phyloP scores from a whole-genome alignment of 2,888 invertebrate species.

The Patella caerulea region DNA sequence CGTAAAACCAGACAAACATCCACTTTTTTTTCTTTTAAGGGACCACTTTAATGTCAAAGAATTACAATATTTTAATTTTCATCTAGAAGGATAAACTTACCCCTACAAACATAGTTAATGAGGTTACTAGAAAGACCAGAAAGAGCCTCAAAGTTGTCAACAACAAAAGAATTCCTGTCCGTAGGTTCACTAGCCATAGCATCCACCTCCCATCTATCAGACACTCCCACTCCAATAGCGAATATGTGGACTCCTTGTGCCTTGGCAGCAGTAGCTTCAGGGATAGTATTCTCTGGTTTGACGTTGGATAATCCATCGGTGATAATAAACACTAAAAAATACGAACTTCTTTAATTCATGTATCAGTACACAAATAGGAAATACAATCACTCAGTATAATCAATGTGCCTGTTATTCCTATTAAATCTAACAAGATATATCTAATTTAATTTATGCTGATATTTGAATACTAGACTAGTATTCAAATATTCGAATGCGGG shows the following conservation, averaged over 20 bases:
- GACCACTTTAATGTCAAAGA: no score
- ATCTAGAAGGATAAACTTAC: conserved; percentile 31
- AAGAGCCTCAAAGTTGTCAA: conserved; percentile 52
- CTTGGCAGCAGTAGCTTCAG: conserved; percentile 53
- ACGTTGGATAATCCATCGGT: conserved; percentile 67
- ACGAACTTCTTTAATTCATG: not conserved
- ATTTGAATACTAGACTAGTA: no score
- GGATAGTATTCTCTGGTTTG: conserved; percentile 55
- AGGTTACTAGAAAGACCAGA: conserved; percentile 51
- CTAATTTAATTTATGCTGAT: no score
- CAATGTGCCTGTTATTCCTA: no score
- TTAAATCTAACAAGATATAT: no score
- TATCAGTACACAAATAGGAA: not conserved
- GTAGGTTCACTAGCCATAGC: conserved; percentile 55
- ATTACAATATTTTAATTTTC: no score
- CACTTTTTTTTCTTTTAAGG: no score
- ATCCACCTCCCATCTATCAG: conserved; percentile 51
- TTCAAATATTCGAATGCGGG: no score
- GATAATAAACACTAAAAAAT: conserved; percentile 57
- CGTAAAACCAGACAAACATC: no score
- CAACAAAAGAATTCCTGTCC: conserved; percentile 51
- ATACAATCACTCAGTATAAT: not conserved
- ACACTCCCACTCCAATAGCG: conserved; percentile 59
- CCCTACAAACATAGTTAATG: conserved; percentile 51
- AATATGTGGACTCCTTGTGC: conserved; percentile 58